Evolutionary conservation across 2,113 vertebrate species (phyloP).

Genomic region (Pelodiscus sinensis): DNA sequence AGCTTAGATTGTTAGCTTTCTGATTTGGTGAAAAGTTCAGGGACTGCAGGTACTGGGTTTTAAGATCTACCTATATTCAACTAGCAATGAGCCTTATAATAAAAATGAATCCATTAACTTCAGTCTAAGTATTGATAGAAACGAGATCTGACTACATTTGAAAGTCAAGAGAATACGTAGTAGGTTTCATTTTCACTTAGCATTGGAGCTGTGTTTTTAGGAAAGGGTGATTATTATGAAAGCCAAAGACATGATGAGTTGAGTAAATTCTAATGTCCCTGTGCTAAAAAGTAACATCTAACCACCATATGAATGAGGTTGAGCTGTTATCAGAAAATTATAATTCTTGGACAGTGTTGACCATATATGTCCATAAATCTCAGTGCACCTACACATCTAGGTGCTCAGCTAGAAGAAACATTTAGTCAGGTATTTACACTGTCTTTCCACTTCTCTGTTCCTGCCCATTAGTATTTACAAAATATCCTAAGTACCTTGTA

Average conservation of each 20-base stretch:
- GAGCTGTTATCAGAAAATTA: neutral
- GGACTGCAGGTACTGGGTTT: too few relatives aligned
- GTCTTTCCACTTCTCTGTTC: neutral
- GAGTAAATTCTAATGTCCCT: neutral
- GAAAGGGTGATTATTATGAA: neutral
- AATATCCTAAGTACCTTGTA: neutral
- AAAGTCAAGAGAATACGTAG: neutral
- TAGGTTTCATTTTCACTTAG: neutral
- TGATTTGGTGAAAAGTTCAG: neutral
- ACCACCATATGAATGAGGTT: neutral
- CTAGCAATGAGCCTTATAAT: rapidly evolving
- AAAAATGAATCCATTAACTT: neutral
- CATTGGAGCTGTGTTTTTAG: neutral
- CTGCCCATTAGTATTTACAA: neutral
- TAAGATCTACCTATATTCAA: neutral
- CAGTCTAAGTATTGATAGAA: neutral
- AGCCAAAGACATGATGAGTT: neutral
- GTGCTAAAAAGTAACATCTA: rapidly evolving
- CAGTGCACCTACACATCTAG: neutral
- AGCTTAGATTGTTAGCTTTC: neutral
- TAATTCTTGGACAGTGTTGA: neutral
- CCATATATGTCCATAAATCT: neutral
- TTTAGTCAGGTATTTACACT: neutral
- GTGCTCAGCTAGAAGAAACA: neutral
- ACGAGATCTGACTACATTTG: neutral